Base-by-base conservation (phyloP, 2,113 vertebrate genomes). In the Hippocampus abdominalis region DNA sequence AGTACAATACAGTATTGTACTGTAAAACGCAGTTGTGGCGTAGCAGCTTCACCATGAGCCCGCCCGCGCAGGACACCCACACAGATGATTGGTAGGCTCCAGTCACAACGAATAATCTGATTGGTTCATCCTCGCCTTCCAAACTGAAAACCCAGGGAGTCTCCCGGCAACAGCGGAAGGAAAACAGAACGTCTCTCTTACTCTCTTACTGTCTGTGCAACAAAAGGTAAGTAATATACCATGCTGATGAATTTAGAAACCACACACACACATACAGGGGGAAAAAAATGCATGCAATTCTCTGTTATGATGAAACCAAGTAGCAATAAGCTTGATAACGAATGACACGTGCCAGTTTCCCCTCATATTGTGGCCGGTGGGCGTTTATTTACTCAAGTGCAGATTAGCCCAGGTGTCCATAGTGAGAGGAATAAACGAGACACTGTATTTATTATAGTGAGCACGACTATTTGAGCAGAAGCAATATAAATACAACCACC, bases 161-260 rank as follows among this genome's bases (percentile, higher is more conserved):
- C 80, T 86, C 83, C 85, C 77, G 85, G 90, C 88, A 91, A 91
- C 90, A 91, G 82, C 10, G 49, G 46, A 70, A 86, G 79, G 72
- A 83, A 72, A 84, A 84, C 78, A 72, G 67, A 70, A 75, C 76
- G 57, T 69, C 56, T 76, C 68, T 68, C 65, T 36, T 36, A 36
- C 32, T 36, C 32, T 4, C 27, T 71, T 15, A 76, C 12, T 27
- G 20, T 23, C 64, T 67, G 23, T 54, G 4, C 29, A 51, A 36
- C 27, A 67, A 68, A 65, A 68, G 29, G 25, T 39, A 39, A 39
- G 18, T 62, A 44, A 64, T 64, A 44, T 46, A 44, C 59, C 57
- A 67, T 66, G 53, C 70, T 71, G 59, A 48, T 62, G 57, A 65
- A 63, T 77, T 65, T 27, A 44, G 54, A 63, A 67, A 3, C 57